Base-by-base conservation (phyloP, 2,113 vertebrate species). In the Crotalus helleri region DNA sequence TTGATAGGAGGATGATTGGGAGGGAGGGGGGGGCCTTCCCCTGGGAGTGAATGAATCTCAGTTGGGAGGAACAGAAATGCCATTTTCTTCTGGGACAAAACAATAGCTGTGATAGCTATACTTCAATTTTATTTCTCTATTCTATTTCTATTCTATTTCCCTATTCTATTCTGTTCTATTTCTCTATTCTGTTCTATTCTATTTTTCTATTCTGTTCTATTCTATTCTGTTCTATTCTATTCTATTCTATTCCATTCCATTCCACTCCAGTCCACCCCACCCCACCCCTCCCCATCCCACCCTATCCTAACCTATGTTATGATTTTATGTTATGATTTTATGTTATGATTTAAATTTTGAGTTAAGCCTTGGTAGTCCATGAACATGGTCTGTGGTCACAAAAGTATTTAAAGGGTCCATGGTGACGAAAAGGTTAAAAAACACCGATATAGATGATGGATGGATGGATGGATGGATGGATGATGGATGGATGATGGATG, bases 211-310 rank as follows among this genome's bases (percentile, higher is more conserved):
- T 19, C 55, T 6, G 9, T 6, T 6, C 49, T 1, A 49, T 6
- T 6, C 49, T 55, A 55, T 19, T 55, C 54, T 54, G 15, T 54
- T 55, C 23, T 24, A 9, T 59, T 59, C 58, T 26, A 3, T 26
- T 26, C 58, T 10, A 10, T 3, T 10, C 49, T 6, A 49, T 6
- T 5, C 49, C 1, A 49, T 6, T 6, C 49, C 7, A 49, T 1
- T 6, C 49, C 1, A 49, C 7, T 6, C 7, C 7, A 49, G 1
- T 6, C 1, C 7, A 49, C 7, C 49, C 49, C 1, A 49, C 7
- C 6, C 49, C 6, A 8, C 7, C 7, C 8, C 8, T 1, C 49
- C 7, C 49, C 7, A 51, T 7, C 7, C 49, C 7, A 51, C 49
- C 7, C 49, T 51, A 51, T 7, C 7, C 8, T 51, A 51, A 7